Percentiles rank a stretch among this genome's conserved stretches.
These are phyloP conservation scores for Eulemur albifrons DNA, from an alignment of 2,797 vertebrate genomes.

Conservation along the genomic window DNA sequence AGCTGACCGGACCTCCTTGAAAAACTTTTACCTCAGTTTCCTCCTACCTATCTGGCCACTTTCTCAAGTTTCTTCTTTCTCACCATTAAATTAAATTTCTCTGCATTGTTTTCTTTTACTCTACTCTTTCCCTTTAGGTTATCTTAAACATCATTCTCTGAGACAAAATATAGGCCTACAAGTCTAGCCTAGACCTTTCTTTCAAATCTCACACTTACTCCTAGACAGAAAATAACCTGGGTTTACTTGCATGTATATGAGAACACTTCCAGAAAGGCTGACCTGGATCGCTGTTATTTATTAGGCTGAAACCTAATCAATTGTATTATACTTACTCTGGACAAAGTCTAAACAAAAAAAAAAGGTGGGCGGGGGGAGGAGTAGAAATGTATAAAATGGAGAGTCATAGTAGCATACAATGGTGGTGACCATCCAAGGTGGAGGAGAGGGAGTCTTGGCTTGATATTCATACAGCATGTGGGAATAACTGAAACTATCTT, in stretches of 20 bases:
- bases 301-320: constrained; percentile 18
- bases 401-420: not conserved
- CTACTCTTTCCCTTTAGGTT: not conserved
- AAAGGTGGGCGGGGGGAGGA: not conserved
- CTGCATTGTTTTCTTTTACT: not conserved
- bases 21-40: not conserved
- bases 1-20: not conserved
- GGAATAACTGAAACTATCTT: constrained; percentile 44
- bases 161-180: not conserved
- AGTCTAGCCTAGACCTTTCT: not conserved
- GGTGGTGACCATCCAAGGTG: not conserved
- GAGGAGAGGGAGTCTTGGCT: not conserved
- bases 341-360: constrained; percentile 1
- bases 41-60: not conserved
- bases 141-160: not conserved
- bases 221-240: not conserved
- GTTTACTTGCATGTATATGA: not conserved
- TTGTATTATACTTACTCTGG: not conserved
- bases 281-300: not conserved
- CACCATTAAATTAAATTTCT: not conserved
- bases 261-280: not conserved
- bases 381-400: not conserved
- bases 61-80: constrained; percentile 13
- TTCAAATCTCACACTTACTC: constrained; percentile 40
- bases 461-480: not conserved